Percentiles rank a stretch among this genome's conserved stretches.
phyloP scores from a whole-genome alignment of 2,888 invertebrate genomes.

The Thymelicus acteon region DNA sequence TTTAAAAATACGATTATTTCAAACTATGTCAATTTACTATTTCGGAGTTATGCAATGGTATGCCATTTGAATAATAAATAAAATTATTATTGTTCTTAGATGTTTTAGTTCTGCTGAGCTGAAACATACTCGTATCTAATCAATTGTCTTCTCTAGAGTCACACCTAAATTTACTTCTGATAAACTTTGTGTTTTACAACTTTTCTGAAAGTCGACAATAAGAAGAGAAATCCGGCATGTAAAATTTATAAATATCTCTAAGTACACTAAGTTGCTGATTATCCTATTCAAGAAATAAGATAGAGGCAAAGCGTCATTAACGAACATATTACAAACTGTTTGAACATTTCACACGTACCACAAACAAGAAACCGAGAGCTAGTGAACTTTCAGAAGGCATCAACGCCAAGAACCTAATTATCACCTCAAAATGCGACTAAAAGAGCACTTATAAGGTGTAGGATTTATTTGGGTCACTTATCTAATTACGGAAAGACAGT shows the following conservation, averaged over 20 bases:
- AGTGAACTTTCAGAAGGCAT: conserved; percentile 30
- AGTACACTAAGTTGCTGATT: conserved; percentile 10
- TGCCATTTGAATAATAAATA: too few relatives aligned
- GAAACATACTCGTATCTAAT: too few relatives aligned
- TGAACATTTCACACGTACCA: conserved; percentile 27
- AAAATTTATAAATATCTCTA: conserved; percentile 23
- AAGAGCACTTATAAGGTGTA: conserved; percentile 45
- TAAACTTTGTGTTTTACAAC: not conserved
- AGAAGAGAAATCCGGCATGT: conserved; percentile 12
- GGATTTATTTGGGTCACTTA: conserved; percentile 45
- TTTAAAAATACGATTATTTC: too few relatives aligned
- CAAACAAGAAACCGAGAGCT: conserved; percentile 19
- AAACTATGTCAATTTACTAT: too few relatives aligned
- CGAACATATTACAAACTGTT: conserved; percentile 29
- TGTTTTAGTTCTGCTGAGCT: too few relatives aligned
- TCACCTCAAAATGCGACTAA: conserved; percentile 24
- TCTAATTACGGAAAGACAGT: conserved; percentile 45
- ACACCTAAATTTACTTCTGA: too few relatives aligned
- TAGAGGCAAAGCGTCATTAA: conserved; percentile 23
- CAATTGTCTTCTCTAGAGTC: too few relatives aligned
- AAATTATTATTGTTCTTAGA: too few relatives aligned
- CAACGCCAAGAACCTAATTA: conserved; percentile 31
- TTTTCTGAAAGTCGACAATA: conserved; percentile 4
- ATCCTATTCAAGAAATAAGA: conserved; percentile 29
- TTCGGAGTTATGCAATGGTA: too few relatives aligned